Evolutionary conservation across 2,888 invertebrate species (phyloP).

Genomic region (Polyommatus iphigenia): DNA sequence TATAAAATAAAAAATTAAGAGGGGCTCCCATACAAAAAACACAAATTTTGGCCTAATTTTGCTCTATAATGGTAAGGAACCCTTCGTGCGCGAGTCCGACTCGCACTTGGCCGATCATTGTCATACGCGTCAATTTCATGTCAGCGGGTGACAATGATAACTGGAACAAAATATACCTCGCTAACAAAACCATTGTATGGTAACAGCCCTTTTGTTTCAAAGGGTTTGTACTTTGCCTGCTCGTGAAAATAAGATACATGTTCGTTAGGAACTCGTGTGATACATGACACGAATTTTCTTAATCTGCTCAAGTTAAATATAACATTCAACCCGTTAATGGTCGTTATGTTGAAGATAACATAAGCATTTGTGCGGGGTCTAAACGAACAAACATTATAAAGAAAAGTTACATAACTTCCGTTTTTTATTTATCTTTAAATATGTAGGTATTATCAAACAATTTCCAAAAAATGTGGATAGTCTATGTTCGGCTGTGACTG

Average conservation of each 20-base stretch:
- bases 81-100: no score
- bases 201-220: constrained; percentile 18
- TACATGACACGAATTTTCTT: constrained; percentile 14
- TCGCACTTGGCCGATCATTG: no score
- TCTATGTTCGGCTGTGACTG: no score
- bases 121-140: no score
- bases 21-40: no score
- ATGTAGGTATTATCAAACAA: no score
- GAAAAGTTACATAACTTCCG: no score
- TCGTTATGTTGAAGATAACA: neutral
- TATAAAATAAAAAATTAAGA: no score
- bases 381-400: neutral
- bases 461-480: no score
- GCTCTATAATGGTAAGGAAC: no score
- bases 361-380: neutral
- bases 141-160: constrained; percentile 1
- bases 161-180: neutral
- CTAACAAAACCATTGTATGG: constrained; percentile 8
- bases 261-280: neutral
- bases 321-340: constrained; percentile 9
- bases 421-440: no score
- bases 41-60: no score
- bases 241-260: constrained; percentile 11
- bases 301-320: constrained; percentile 9
- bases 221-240: constrained; percentile 19